Evolutionary conservation across 1,140 invertebrate species (phyloP), one percentile per base, ranked within the genome.

Genomic region (Latrodectus geometricus): DNA sequence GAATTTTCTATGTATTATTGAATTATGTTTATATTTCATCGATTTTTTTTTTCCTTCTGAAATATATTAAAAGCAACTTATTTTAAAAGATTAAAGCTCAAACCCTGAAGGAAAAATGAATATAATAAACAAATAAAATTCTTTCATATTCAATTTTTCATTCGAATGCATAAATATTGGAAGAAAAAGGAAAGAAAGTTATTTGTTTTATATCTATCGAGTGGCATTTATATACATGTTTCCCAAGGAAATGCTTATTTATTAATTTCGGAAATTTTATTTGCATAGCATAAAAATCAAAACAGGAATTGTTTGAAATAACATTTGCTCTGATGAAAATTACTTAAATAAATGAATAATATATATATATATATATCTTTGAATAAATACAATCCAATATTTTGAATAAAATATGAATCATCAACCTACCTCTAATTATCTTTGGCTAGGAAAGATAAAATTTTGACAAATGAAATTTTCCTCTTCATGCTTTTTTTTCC

Each of bases 41-140:
- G 61, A 79, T 68, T 79, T 69, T 35, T 35, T 68, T 79, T 69
- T 35, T 35, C 5, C 35, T 5, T 5, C 35, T n/a, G 61, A 69
- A 79, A 79, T 79, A 65, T 69, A 79, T 79, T 79, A 79, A 79
- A 79, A 79, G 50, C 77, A 79, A 50, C 17, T 50, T 74, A 50
- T 74, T 50, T 11, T 74, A n/a, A 11, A 20, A 48, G 72, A 74
- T 50, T 74, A 50, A 74, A 74, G 52, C 49, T 23, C 35, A 79
- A 14, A n/a, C 35, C 20, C 8, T 8, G 50, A 54, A 14, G 12
- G 12, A 79, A 79, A 79, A 48, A 23, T 5, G 35, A 35, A 35
- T 35, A 35, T 35, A 35, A 35, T 35, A 35, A 35, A 35, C 35
- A 35, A 35, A 35, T 35, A 35, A 35, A 35, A 35, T 5, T 35